Base-by-base conservation (phyloP, 1,140 invertebrate genomes). In the Phortica variegata region DNA sequence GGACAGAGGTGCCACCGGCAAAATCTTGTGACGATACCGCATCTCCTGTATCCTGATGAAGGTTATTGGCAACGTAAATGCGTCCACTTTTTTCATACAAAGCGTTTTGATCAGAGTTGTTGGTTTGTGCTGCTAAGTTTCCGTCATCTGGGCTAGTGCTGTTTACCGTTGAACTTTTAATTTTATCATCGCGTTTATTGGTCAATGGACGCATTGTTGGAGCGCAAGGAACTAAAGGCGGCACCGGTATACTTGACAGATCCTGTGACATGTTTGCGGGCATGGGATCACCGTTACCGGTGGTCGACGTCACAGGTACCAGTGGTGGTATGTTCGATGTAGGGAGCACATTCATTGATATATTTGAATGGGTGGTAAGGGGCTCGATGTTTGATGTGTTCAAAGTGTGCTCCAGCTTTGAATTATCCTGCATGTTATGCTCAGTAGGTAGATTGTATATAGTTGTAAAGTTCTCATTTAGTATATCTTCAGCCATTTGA, bases 21-120 rank as follows among this genome's bases (percentile, higher is more conserved):
- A 56, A 31, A 3, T 37, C 16, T 8, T 48, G 50, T 37, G 63
- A 48, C 20, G n/a, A n/a, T n/a, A 61, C 61, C 3, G 54, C 60
- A 7, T 31, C 12, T 12, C 29, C 20, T 41, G 32, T 26, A 37
- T 51, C 45, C 5, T 32, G 36, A 23, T 49, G 55, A 65, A 29
- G 32, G 54, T 75, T 75, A 40, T 69, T 68, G 31, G 73, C 65
- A n/a, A 75, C 73, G 50, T 75, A 75, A 12, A 75, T 75, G 31
- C 73, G 65, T 5, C 50, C 73, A 0, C 54, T 54, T 29, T 73
- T 73, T 21, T 75, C 72, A 1, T 26, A 13, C n/a, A n/a, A 2
- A 16, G 2, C 15, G 12, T 21, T 16, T 15, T 15, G 16, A 31
- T 20, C n/a, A 3, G 2, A 48, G 21, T 29, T 18, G 13, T 18